Evolutionary conservation across 2,797 vertebrate genomes (phyloP), one percentile per base, ranked within the genome.

Genomic region (Pygocentrus nattereri): DNA sequence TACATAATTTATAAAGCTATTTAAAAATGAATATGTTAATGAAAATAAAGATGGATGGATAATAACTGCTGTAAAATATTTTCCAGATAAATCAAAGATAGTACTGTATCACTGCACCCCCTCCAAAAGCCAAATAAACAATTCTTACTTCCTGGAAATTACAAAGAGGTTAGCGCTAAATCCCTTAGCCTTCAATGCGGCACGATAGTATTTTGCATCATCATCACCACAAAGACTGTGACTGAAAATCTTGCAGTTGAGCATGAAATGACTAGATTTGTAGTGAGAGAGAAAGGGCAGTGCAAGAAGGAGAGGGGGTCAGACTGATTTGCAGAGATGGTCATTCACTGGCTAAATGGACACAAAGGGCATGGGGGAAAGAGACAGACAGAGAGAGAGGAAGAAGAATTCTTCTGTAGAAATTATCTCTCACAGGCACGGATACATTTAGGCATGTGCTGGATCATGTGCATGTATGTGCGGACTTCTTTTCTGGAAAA

Each of bases 271-370:
- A 80, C 47, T 19, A 18, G 16, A 69, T 15, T 12, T n/a, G 34
- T 50, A 8, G 41, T 31, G 34, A 44, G 67, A 38, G 6, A 31
- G 16, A 0, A 65, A 30, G 31, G 64, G 11, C 12, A 44, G 67
- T 8, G 31, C 27, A 49, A 74, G 31, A 58, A 49, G 58, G 4
- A 59, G 65, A 25, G 0, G 25, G 16, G 69, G 16, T 5, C 61
- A 54, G 41, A 65, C 41, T 41, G 25, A 13, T 41, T n/a, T 70
- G 27, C 21, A 21, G 65, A 68, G 69, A 62, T 25, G 47, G 76
- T 64, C 78, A 5, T 38, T 44, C 8, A 44, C 41, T 12, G 41
- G n/a, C n/a, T n/a, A n/a, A 49, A 87, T 85, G 83, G 82, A 79
- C 85, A 87, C 59, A 18, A 21, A 89, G 81, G 78, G 52, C 41